Base-by-base conservation (phyloP, 1,140 invertebrate species). In the Wasmannia auropunctata region DNA sequence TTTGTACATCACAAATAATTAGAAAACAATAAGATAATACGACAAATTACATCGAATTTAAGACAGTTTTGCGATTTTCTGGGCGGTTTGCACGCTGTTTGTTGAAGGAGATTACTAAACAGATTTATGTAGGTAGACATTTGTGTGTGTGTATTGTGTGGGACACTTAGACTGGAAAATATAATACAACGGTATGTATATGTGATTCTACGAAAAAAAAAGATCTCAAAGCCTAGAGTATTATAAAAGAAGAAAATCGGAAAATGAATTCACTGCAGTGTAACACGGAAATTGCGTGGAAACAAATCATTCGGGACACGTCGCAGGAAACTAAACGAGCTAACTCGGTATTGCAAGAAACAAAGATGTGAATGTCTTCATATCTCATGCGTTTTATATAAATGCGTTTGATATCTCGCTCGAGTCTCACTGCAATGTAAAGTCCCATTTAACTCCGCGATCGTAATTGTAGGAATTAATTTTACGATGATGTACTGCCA, bases 11-110 rank as follows among this genome's bases (percentile, higher is more conserved):
- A 49, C 2, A 72, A 40, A 70, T 25, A 10, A 5, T 81, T 16
- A n/a, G 25, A 31, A 56, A 56, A 80, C 22, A 63, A 67, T 22
- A 63, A 76, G 11, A 37, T 51, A 37, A 51, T 5, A 56, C 65
- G 25, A 14, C 22, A 58, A 11, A 67, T 79, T 67, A 70, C 65
- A 81, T 37, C 34, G 19, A 77, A 43, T 49, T 79, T 31, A 63
- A 62, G 58, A 51, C 28, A 19, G 25, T 70, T 40, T n/a, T 43
- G 34, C 19, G 79, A 70, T 58, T 31, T 70, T 43, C 11, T 43
- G 3, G 8, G 65, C 79, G 79, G 49, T 81, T 81, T 31, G 19
- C 51, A 81, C 79, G 79, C 65, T 34, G 51, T 81, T 81, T 43
- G 31, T 56, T 34, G 8, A 56, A 14, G 22, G 37, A n/a, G 14